Base-by-base conservation (phyloP, 1,140 invertebrate genomes). In the Zaprionus ghesquierei region DNA sequence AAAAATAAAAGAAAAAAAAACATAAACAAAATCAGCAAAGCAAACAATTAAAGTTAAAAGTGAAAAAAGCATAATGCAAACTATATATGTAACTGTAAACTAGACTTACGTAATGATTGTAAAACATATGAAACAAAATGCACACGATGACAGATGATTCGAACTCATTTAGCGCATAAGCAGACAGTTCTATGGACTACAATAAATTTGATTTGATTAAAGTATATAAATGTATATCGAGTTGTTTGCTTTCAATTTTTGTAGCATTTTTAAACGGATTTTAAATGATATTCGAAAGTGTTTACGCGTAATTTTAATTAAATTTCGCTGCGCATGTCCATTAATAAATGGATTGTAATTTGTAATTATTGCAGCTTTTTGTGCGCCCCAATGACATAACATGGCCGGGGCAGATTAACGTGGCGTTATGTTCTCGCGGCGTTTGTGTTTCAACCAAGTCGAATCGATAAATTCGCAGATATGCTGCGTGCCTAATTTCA, bases 401-500 rank as follows among this genome's bases (percentile, higher is more conserved):
- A 50, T 31, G 25, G 33, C 53, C 23, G 23, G 55, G 49, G n/a
- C n/a, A n/a, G n/a, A 44, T 60, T 72, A 72, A 68, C 18, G 27
- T n/a, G 38, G 23, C n/a, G n/a, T 25, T 27, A 55, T 12, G 8
- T 12, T n/a, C 9, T 33, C 29, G 35, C 18, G 41, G 15, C 38
- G 3, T 41, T 35, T 73, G 73, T 69, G 56, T 69, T 73, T 31
- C 2, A 29, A 23, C 44, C 22, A n/a, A n/a, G n/a, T 74, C 53
- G 60, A 65, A 66, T 81, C 75, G 51, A 75, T 81, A 72, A 85
- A 71, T 63, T 50, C 6, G 18, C 59, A 58, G 65, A 73, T 85
- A 72, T 72, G 50, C 51, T 38, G 38, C 29, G 41, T 15, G 27
- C 49, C 50, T 81, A 77, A 85, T 71, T 78, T 78, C 74, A 87